These are phyloP conservation scores for Sylvia atricapilla DNA, from an alignment of 2,113 vertebrate species.

Conservation along the genomic window DNA sequence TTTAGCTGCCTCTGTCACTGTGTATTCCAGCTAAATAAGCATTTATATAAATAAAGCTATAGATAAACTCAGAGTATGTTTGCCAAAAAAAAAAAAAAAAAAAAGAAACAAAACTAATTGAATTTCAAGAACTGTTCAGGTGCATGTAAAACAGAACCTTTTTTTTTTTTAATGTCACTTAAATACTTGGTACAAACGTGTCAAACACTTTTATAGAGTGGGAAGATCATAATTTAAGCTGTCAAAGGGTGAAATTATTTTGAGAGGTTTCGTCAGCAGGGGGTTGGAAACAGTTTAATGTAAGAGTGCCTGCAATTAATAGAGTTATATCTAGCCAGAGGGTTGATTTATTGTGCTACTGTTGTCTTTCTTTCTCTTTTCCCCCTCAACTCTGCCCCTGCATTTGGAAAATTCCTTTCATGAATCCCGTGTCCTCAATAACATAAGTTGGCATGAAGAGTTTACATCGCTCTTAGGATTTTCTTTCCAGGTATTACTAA, in stretches of 20 bases:
- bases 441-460: background rate
- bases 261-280: slow-evolving; percentile 20
- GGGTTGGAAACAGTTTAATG: slow-evolving; percentile 21
- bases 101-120: background rate
- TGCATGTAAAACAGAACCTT: background rate
- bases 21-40: background rate
- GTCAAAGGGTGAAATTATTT: slow-evolving; percentile 45
- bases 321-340: background rate
- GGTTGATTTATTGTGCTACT: background rate
- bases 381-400: rapidly evolving
- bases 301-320: slow-evolving; percentile 13
- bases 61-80: background rate
- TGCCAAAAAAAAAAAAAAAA: background rate
- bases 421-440: background rate
- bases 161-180: background rate
- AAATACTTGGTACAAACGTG: background rate
- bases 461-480: background rate
- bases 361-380: background rate
- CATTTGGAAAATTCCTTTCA: background rate
- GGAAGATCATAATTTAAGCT: slow-evolving; percentile 17
- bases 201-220: background rate
- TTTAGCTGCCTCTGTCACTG: background rate
- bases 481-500: background rate
- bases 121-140: background rate
- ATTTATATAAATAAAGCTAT: background rate